A percentile compares a stretch with the other conserved stretches of the same genome.
Conservation (phyloP, 2,113 vertebrate genomes). For the Chloebia gouldiae region DNA sequence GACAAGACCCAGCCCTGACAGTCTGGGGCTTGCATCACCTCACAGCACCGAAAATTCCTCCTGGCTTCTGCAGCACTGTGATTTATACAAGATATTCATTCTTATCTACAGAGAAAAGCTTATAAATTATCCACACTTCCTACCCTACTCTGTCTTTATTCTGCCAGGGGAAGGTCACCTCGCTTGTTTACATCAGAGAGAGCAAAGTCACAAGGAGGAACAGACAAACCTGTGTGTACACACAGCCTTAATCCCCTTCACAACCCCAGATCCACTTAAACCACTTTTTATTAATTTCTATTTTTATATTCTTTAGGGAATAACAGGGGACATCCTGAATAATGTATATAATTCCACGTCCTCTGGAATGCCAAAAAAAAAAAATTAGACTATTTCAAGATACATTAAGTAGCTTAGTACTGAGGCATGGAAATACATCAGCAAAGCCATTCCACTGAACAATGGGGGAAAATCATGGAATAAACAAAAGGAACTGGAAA, state of each 20-base stretch:
- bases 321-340: background rate
- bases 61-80: background rate
- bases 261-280: background rate
- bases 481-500: background rate
- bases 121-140: background rate
- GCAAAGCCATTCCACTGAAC: background rate
- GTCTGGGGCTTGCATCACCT: background rate
- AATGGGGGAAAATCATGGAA: background rate
- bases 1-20: background rate
- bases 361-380: background rate
- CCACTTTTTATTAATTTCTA: background rate
- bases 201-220: background rate
- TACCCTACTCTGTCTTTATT: background rate
- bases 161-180: constrained; percentile 35
- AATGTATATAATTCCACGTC: background rate
- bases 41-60: background rate
- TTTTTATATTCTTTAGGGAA: background rate
- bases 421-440: background rate
- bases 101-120: background rate
- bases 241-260: background rate
- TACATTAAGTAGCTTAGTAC: background rate
- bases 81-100: background rate
- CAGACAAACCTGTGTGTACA: background rate
- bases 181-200: background rate
- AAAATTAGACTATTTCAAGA: background rate